Evolutionary conservation across 2,888 invertebrate species (phyloP), one percentile per base, ranked within the genome.

Genomic region (Pogonocherus hispidulus): DNA sequence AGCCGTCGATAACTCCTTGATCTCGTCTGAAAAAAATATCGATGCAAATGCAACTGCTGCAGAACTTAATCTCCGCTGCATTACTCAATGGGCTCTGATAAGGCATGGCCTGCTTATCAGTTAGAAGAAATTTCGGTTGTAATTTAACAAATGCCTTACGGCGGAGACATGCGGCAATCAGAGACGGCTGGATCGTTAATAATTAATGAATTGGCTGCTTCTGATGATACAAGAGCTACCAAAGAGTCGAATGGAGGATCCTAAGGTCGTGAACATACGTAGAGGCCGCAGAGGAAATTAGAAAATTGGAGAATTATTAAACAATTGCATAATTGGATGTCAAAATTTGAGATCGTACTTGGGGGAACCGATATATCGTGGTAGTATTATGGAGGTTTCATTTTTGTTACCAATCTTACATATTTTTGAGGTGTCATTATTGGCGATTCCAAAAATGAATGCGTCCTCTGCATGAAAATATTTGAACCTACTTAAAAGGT

Each of bases 241-340:
- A 1, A 2, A 32, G 8, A 9, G 8, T 11, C 32, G 27, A 6
- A 27, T 27, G 9, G 11, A 2, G 32, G 2, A 32, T 11, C 32
- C 9, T 2, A 32, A 0, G 27, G 27, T 4, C 32, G 32, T 11
- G 32, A 11, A 8, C 32, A 8, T 2, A 8, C 32, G 32, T 9
- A 11, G 32, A 11, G n/a, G n/a, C n/a, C n/a, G n/a, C n/a, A n/a
- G 32, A 32, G 32, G 32, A 32, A 57, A 57, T 57, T 57, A 44
- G 20, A 44, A 46, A 44, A 57, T 57, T 57, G 44, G 57, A 20
- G 57, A 11, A 37, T 57, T 57, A 57, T 57, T 44, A 46, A 46
- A 57, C 44, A 57, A 57, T 57, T 23, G 46, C 46, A 56, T 27
- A 9, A 22, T 56, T 49, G n/a, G 57, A 22, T 23, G 16, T 46